Evolutionary conservation across 2,797 vertebrate species (phyloP).

Genomic region (Delichon dasypus): DNA sequence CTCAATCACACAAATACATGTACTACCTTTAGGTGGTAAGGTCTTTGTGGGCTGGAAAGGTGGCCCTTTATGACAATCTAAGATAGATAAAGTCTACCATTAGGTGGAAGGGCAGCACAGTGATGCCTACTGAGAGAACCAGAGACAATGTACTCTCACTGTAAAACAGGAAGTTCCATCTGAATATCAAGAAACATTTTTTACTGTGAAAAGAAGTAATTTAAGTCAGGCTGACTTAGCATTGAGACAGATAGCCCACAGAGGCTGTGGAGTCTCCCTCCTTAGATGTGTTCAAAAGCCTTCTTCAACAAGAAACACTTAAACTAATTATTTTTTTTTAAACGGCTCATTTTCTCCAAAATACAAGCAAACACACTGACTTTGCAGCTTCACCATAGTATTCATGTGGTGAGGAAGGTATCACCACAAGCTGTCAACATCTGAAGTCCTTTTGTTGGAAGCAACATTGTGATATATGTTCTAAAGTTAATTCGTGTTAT

Average conservation of each 20-base stretch:
- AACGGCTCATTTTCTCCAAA: background rate
- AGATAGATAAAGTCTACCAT: background rate
- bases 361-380: background rate
- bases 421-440: background rate
- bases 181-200: background rate
- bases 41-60: background rate
- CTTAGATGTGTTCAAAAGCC: background rate
- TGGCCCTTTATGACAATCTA: background rate
- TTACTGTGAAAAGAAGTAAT: background rate
- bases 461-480: too few relatives aligned
- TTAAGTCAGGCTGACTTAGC: background rate
- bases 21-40: background rate
- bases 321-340: background rate
- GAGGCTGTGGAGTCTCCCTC: background rate
- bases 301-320: background rate
- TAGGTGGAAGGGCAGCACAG: background rate
- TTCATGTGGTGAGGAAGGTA: background rate
- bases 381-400: background rate
- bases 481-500: too few relatives aligned
- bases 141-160: background rate
- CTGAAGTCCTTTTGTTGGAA: background rate
- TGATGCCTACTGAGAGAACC: background rate
- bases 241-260: fast-evolving
- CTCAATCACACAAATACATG: background rate
- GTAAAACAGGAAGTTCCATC: background rate